Evolutionary conservation across 2,113 vertebrate genomes (phyloP).

Genomic region (Benitochromis conjunctus): DNA sequence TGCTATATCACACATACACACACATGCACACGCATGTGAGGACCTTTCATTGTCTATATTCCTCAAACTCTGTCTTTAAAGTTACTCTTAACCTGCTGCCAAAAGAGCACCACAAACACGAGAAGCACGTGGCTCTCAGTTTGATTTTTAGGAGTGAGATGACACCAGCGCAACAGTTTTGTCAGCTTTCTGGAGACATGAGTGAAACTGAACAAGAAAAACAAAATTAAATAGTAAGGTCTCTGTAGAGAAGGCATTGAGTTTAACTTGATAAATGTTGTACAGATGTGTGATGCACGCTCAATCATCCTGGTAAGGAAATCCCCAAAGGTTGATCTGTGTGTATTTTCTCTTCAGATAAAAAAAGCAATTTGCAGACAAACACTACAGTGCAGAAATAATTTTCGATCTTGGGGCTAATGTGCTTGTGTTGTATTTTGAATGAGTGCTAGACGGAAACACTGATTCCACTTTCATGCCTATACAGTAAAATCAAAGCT

Average conservation of each 20-base stretch:
- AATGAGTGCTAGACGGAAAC: neutral
- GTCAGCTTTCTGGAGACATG: neutral
- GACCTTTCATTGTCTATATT: slow-evolving; percentile 33
- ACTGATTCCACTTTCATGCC: neutral
- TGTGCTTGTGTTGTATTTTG: neutral
- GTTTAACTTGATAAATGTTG: neutral
- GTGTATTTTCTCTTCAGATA: neutral
- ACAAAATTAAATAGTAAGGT: neutral
- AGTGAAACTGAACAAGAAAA: neutral
- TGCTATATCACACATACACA: slow-evolving; percentile 22
- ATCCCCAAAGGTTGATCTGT: neutral
- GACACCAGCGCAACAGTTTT: neutral
- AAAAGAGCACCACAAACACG: neutral
- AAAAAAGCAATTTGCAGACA: neutral
- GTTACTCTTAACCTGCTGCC: neutral
- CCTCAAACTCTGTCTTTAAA: slow-evolving; percentile 1
- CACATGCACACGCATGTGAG: slow-evolving; percentile 2
- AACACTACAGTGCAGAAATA: neutral
- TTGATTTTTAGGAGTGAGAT: neutral
- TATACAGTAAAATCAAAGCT: neutral
- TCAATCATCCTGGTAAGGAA: neutral
- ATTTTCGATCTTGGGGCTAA: neutral
- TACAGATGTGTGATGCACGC: neutral
- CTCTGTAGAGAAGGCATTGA: neutral
- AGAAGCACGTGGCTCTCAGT: neutral